Conservation (phyloP, 2,888 invertebrate genomes). For the Pammene fasciana region DNA sequence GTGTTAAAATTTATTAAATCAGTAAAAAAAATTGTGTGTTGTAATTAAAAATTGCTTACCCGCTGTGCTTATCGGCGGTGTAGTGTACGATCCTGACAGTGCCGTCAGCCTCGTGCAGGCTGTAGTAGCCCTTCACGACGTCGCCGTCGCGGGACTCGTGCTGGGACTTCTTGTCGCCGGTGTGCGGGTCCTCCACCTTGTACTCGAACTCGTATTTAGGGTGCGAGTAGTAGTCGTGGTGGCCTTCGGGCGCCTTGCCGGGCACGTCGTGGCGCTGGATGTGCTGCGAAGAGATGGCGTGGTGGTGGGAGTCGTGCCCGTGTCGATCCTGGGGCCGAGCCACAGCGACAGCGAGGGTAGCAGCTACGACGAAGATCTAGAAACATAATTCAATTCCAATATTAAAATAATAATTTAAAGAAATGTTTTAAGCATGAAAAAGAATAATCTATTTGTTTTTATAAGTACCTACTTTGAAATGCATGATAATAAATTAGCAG, state of each 20-base stretch:
- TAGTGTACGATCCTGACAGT: slow-evolving; percentile 47
- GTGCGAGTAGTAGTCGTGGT: slow-evolving; percentile 53
- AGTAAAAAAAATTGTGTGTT: no score
- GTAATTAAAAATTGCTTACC: no score
- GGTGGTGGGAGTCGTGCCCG: slow-evolving; percentile 24
- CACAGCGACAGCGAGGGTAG: slow-evolving; percentile 43
- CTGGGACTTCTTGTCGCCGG: slow-evolving; percentile 66
- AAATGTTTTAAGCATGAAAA: no score
- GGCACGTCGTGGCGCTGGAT: slow-evolving; percentile 51
- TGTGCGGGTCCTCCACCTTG: slow-evolving; percentile 68
- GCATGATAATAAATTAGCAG: slow-evolving; percentile 14
- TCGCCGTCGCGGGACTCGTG: slow-evolving; percentile 66
- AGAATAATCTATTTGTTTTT: no score
- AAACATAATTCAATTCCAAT: neutral
- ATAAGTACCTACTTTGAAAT: slow-evolving; percentile 12
- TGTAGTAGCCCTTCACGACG: slow-evolving; percentile 59
- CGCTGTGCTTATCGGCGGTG: slow-evolving; percentile 50
- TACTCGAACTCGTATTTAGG: slow-evolving; percentile 62
- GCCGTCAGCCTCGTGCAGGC: slow-evolving; percentile 49
- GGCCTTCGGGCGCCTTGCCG: slow-evolving; percentile 42
- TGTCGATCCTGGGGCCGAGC: slow-evolving; percentile 45
- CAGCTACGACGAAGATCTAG: slow-evolving; percentile 45
- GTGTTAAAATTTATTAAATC: no score
- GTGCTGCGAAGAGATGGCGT: slow-evolving; percentile 41
- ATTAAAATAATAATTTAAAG: no score